Evolutionary conservation across 2,888 invertebrate species (phyloP).

Genomic region (Synergus laeviventris): DNA sequence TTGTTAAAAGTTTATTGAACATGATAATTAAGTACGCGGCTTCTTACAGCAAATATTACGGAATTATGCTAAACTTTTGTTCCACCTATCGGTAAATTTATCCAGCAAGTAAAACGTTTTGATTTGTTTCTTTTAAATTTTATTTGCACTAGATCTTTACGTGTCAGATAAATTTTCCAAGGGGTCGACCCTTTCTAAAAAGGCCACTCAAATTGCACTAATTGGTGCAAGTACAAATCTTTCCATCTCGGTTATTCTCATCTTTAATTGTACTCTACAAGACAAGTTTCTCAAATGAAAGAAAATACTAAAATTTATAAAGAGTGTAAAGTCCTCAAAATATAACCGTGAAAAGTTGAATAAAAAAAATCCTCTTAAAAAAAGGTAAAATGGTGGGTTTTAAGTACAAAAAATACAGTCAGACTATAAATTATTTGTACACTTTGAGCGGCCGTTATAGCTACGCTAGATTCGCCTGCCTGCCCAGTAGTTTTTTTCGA

Average conservation of each 20-base stretch:
- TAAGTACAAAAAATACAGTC: constrained; percentile 28
- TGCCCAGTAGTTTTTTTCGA: not conserved
- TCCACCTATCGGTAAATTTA: constrained; percentile 7
- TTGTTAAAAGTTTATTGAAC: not conserved
- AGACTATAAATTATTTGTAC: constrained; percentile 18
- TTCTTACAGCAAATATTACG: constrained; percentile 1
- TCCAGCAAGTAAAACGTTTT: constrained; percentile 17
- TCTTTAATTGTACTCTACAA: not conserved
- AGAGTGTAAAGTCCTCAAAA: not conserved
- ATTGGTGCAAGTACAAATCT: not conserved
- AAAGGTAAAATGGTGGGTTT: not conserved
- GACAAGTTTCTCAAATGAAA: not conserved
- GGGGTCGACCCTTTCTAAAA: constrained; percentile 4
- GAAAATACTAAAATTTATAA: not conserved
- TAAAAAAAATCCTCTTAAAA: not conserved
- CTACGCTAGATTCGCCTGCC: constrained; percentile 15
- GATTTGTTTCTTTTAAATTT: constrained; percentile 26
- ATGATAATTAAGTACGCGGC: constrained; percentile 15
- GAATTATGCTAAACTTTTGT: constrained; percentile 14
- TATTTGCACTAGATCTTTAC: constrained; percentile 11
- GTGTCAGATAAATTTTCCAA: constrained; percentile 11
- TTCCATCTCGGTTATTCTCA: constrained; percentile 11
- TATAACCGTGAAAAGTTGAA: not conserved
- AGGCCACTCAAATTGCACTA: constrained; percentile 35
- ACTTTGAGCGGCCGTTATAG: constrained; percentile 17